Percentiles rank a stretch among this genome's conserved stretches.
phyloP scores from a whole-genome alignment of 2,888 invertebrate species.

The Nomada ferruginata region DNA sequence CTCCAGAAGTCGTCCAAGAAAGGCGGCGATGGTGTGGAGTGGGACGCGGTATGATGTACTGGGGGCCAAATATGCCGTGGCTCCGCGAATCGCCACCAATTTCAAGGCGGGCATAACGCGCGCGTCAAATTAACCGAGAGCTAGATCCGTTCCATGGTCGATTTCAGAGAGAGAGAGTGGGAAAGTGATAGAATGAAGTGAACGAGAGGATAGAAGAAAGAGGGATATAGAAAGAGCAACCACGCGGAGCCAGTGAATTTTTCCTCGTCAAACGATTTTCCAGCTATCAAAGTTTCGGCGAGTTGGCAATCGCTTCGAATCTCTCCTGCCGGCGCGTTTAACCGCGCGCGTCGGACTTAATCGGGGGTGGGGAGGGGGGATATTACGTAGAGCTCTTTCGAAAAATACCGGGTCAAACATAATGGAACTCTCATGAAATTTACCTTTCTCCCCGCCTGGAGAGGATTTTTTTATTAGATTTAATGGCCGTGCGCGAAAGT shows the following conservation, averaged over 20 bases:
- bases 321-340: slow-evolving; percentile 36
- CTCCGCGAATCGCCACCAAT: slow-evolving; percentile 49
- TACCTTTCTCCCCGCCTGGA: slow-evolving; percentile 13
- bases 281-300: slow-evolving; percentile 54
- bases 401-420: slow-evolving; percentile 49
- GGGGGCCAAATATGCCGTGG: slow-evolving; percentile 53
- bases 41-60: slow-evolving; percentile 47
- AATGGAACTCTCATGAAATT: slow-evolving; percentile 51
- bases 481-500: slow-evolving; percentile 50
- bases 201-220: background rate
- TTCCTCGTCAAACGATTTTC: slow-evolving; percentile 57
- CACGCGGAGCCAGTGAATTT: slow-evolving; percentile 48
- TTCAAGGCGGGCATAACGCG: slow-evolving; percentile 38
- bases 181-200: background rate
- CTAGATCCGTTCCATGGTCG: slow-evolving; percentile 39
- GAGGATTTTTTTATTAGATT: slow-evolving; percentile 51
- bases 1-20: slow-evolving; percentile 60
- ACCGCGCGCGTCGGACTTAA: slow-evolving; percentile 33
- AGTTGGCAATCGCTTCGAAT: slow-evolving; percentile 65
- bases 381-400: slow-evolving; percentile 35
- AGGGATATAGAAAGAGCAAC: background rate
- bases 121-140: slow-evolving; percentile 66
- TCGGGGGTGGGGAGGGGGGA: background rate
- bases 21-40: slow-evolving; percentile 27
- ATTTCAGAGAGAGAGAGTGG: background rate